Percentiles rank a stretch among this genome's conserved stretches.
Conservation (phyloP, 2,113 vertebrate genomes). For the Rhizomys pruinosus region DNA sequence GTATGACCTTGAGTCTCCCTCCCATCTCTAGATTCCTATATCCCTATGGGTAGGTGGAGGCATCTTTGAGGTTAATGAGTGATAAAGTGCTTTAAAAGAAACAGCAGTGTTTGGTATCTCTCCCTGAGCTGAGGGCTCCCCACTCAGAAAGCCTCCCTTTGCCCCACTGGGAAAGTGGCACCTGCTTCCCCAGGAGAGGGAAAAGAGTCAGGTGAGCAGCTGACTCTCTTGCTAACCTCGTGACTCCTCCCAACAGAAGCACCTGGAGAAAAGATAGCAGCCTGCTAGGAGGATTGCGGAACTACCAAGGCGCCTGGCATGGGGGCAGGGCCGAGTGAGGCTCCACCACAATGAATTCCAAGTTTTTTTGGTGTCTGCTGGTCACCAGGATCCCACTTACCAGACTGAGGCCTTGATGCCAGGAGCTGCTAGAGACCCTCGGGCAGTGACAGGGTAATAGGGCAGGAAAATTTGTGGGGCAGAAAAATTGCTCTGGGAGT, state of each 20-base stretch:
- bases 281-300: background rate
- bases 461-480: background rate
- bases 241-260: background rate
- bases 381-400: background rate
- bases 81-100: background rate
- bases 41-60: background rate
- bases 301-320: background rate
- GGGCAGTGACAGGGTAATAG: background rate
- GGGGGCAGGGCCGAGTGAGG: background rate
- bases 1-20: background rate
- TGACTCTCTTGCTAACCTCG: background rate
- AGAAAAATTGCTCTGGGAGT: background rate
- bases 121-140: background rate
- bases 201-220: background rate
- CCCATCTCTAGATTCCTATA: background rate
- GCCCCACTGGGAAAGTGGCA: background rate
- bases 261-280: background rate
- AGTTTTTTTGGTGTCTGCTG: background rate
- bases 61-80: conserved; percentile 23
- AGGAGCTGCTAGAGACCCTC: background rate
- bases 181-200: background rate
- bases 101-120: background rate
- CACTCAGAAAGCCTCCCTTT: background rate
- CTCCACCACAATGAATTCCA: too few species aligned
- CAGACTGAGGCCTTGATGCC: background rate